A percentile compares a stretch with the other conserved stretches of the same genome.
Conservation (phyloP, 2,797 vertebrate genomes). For the Microctenopoma steveboyesi region DNA sequence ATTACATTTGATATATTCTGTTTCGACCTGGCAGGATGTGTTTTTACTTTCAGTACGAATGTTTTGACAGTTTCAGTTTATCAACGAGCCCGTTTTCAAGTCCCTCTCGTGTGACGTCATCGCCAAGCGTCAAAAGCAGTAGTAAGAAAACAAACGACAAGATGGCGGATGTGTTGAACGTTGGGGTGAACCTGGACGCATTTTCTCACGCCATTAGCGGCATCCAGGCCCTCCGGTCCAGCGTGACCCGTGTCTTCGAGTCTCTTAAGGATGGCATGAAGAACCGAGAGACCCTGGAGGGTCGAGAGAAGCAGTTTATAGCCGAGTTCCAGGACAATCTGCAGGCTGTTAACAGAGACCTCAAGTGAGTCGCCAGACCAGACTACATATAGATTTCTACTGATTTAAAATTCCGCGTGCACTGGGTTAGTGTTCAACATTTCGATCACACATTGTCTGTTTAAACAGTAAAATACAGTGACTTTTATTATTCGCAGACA, state of each 20-base stretch:
- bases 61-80: too few relatives aligned
- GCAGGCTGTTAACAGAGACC: constrained; percentile 94
- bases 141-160: constrained; percentile 7
- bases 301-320: constrained; percentile 92
- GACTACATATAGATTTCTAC: too few relatives aligned
- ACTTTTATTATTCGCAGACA: too few relatives aligned
- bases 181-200: constrained; percentile 95
- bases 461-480: too few relatives aligned
- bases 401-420: neutral
- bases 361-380: constrained; percentile 85
- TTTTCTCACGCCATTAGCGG: constrained; percentile 94
- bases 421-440: too few relatives aligned
- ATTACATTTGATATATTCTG: too few relatives aligned
- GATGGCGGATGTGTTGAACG: constrained; percentile 92
- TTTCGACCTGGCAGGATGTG: too few relatives aligned
- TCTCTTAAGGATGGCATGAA: constrained; percentile 96
- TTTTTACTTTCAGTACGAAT: too few relatives aligned
- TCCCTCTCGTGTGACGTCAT: constrained; percentile 31
- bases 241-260: constrained; percentile 95
- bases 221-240: constrained; percentile 95
- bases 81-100: too few relatives aligned
- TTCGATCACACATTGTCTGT: too few relatives aligned
- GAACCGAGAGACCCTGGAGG: constrained; percentile 92
- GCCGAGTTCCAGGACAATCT: constrained; percentile 94
- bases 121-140: constrained; percentile 30